phyloP scores from a whole-genome alignment of 1,140 invertebrate genomes.

The Atta colombica region DNA sequence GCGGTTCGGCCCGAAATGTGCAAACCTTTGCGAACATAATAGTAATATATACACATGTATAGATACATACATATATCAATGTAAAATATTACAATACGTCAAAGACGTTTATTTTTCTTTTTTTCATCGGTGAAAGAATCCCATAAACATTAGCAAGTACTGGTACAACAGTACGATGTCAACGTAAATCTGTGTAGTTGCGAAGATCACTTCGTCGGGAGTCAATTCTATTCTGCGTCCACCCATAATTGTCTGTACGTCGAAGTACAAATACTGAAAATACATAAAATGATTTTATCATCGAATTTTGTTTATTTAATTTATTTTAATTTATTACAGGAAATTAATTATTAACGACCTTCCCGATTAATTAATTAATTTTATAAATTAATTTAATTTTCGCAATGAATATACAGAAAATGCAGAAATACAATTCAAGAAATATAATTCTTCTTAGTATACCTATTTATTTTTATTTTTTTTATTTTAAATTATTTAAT shows the following conservation, averaged over 20 bases:
- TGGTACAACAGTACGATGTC: constrained; percentile 90
- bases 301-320: neutral
- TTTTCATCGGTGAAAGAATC: constrained; percentile 52
- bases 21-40: no score
- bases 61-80: constrained; percentile 5
- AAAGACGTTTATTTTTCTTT: neutral
- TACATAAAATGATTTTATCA: constrained; percentile 33
- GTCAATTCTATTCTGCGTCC: constrained; percentile 88
- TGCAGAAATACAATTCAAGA: neutral
- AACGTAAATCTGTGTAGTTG: constrained; percentile 89
- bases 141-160: constrained; percentile 86
- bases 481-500: neutral
- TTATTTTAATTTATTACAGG: neutral
- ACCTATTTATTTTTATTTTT: neutral
- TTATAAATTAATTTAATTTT: neutral
- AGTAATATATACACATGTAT: neutral
- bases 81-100: neutral
- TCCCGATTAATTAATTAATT: neutral
- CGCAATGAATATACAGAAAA: neutral
- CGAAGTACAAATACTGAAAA: constrained; percentile 89
- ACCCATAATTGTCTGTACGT: constrained; percentile 91
- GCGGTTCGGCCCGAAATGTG: no score
- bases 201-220: constrained; percentile 90
- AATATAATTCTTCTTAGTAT: neutral
- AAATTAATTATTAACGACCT: neutral